Conservation (phyloP, 64 coral and sea anemone genomes). For the Montipora cactus region DNA sequence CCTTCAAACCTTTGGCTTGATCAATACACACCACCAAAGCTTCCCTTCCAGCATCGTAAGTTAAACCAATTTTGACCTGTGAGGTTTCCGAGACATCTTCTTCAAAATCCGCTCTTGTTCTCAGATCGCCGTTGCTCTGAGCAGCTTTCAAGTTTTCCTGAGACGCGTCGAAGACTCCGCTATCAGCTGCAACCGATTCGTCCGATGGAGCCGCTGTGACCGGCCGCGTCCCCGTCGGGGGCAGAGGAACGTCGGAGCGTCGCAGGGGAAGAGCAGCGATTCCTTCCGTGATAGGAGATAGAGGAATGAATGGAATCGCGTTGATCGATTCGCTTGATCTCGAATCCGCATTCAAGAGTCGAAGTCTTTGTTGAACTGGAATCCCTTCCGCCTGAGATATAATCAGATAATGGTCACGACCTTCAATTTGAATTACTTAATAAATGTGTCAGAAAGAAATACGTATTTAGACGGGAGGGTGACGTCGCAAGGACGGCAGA, state of each 20-base stretch:
- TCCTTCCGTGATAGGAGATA: conserved; percentile 94
- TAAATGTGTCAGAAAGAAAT: too few species aligned
- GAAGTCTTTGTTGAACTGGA: conserved; percentile 63
- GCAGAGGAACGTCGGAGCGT: conserved; percentile 61
- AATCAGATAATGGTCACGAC: not conserved
- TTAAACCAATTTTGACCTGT: conserved; percentile 90
- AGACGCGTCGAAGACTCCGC: conserved; percentile 97
- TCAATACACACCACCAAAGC: conserved; percentile 86
- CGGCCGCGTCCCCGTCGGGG: conserved; percentile 54
- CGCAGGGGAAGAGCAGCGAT: conserved; percentile 65
- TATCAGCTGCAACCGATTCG: conserved; percentile 98
- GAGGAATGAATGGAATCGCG: conserved; percentile 68
- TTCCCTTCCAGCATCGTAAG: conserved; percentile 81
- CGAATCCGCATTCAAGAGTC: conserved; percentile 70
- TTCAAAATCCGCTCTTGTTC: conserved; percentile 56
- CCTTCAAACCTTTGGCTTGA: conserved; percentile 77
- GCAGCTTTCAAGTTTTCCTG: conserved; percentile 88
- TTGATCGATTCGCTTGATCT: conserved; percentile 91
- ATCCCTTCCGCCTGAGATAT: conserved; percentile 64
- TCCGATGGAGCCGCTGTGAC: conserved; percentile 97
- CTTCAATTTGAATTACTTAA: too few species aligned
- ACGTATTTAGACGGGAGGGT: too few species aligned
- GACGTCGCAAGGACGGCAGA: too few species aligned
- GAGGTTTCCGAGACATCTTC: conserved; percentile 75
- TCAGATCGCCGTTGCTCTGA: conserved; percentile 71